Percentiles rank a stretch among this genome's conserved stretches.
Evolutionary conservation across 1,140 invertebrate genomes (phyloP).

Genomic region (Aphelinus atriplicis): DNA sequence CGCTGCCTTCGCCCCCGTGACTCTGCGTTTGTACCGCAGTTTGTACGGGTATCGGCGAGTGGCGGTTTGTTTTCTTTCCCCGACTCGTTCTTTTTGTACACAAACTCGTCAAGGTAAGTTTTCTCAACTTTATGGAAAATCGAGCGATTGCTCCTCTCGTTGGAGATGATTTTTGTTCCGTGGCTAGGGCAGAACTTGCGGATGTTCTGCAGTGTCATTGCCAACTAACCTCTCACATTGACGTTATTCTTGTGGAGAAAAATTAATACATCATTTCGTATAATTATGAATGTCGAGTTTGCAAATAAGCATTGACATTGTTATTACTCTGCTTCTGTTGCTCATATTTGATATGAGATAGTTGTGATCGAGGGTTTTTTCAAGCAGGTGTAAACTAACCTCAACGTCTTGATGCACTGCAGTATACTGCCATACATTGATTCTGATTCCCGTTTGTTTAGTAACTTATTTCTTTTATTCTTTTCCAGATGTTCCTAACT

Average conservation of each 20-base stretch:
- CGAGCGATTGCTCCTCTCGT: too few relatives aligned
- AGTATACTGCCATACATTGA: not conserved
- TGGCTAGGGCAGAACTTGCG: not conserved
- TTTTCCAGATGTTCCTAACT: slow-evolving; percentile 94
- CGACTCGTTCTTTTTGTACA: not conserved
- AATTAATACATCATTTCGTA: too few relatives aligned
- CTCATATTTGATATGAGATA: too few relatives aligned
- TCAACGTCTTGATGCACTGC: not conserved
- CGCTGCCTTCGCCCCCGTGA: slow-evolving; percentile 33
- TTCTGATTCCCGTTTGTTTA: not conserved
- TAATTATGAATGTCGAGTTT: too few relatives aligned
- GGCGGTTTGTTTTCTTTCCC: slow-evolving; percentile 31
- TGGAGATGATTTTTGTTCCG: not conserved
- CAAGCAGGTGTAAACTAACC: not conserved
- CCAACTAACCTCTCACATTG: slow-evolving; percentile 39
- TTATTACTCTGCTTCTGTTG: too few relatives aligned
- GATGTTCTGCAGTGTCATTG: slow-evolving; percentile 55
- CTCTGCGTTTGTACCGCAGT: slow-evolving; percentile 29
- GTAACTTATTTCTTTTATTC: slow-evolving; percentile 30
- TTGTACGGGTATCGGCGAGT: not conserved
- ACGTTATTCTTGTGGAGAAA: too few relatives aligned
- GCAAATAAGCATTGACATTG: too few relatives aligned
- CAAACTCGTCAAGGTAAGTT: slow-evolving; percentile 12
- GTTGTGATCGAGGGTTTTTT: not conserved
- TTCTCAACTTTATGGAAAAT: not conserved